Evolutionary conservation across 2,888 invertebrate species (phyloP).

Genomic region (Herminia tarsipennalis): DNA sequence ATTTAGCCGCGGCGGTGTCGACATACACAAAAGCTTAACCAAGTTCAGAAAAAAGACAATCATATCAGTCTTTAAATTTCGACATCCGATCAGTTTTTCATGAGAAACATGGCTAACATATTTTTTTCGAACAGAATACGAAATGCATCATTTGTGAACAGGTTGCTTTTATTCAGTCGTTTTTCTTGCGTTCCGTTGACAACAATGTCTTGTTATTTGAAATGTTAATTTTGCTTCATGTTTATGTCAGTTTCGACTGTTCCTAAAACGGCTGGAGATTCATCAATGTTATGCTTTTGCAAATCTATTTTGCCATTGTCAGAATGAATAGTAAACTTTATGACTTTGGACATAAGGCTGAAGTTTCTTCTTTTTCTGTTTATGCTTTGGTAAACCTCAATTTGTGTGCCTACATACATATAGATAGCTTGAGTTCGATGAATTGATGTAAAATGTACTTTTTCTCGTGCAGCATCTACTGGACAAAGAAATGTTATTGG

Average conservation of each 20-base stretch:
- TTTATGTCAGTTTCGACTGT: constrained; percentile 74
- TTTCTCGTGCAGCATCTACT: constrained; percentile 63
- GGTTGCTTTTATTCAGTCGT: constrained; percentile 59
- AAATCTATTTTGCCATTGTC: constrained; percentile 29
- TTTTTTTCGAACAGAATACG: constrained; percentile 57
- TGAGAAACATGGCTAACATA: constrained; percentile 38
- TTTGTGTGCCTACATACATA: constrained; percentile 51
- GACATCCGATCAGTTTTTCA: constrained; percentile 39
- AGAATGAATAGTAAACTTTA: background rate
- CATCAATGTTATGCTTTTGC: constrained; percentile 70
- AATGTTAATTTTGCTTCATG: constrained; percentile 78
- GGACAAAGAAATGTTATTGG: constrained; percentile 73
- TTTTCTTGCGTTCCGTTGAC: constrained; percentile 63
- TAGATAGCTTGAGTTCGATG: constrained; percentile 70
- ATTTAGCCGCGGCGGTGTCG: too few species aligned
- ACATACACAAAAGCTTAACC: too few species aligned
- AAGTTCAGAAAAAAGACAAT: constrained; percentile 27
- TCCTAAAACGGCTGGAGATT: constrained; percentile 75
- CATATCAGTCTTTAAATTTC: constrained; percentile 30
- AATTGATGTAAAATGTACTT: constrained; percentile 70
- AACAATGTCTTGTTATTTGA: constrained; percentile 75
- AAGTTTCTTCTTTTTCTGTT: constrained; percentile 10
- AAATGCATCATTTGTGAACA: constrained; percentile 59
- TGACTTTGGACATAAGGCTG: constrained; percentile 1
- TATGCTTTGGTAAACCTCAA: constrained; percentile 13